Evolutionary conservation across 2,113 vertebrate species (phyloP), one percentile per base, ranked within the genome.

Genomic region (Macquaria australasica): DNA sequence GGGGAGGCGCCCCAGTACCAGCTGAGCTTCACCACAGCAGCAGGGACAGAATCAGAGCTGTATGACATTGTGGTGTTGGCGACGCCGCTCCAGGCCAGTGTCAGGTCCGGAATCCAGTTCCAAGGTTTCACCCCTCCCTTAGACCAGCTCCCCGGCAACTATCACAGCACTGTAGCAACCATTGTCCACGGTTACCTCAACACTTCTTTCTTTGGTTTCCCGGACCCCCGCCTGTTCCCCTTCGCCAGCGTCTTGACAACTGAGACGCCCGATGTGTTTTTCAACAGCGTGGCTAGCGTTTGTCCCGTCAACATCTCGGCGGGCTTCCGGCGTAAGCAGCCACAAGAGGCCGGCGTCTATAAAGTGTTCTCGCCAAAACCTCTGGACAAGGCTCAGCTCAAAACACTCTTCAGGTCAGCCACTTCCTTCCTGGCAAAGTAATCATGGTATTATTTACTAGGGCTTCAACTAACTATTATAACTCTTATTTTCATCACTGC

Each of bases 131-230:
- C 94, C 4, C 96, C 96, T 0, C 95, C 96, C 21, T 81, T 98
- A 0, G 68, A 95, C 0, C 87, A 95, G 16, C 88, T 96, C 45
- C 90, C 94, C 0, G 97, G 97, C 28, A 87, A 93, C 71, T 99
- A 98, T 92, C 98, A 98, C 86, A 95, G 96, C 86, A 97, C 96
- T 0, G 94, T 99, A 10, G 95, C 97, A 31, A 98, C 98, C 0
- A 91, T 99, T 71, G 96, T 99, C 81, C 98, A 99, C 0, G 98
- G 98, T 80, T 99, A 99, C 94, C 97, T 99, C 88, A 99, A 99
- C 94, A 98, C 97, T 43, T 97, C 98, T 67, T 97, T 98, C 93
- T 99, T 99, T 0, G 97, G 98, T 74, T 99, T 98, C 91, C 95
- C 96, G 0, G 98, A 99, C 89, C 98, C 98, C 23, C 98, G 97